Base-by-base conservation (phyloP, 2,888 invertebrate species). In the Dynastes maya region DNA sequence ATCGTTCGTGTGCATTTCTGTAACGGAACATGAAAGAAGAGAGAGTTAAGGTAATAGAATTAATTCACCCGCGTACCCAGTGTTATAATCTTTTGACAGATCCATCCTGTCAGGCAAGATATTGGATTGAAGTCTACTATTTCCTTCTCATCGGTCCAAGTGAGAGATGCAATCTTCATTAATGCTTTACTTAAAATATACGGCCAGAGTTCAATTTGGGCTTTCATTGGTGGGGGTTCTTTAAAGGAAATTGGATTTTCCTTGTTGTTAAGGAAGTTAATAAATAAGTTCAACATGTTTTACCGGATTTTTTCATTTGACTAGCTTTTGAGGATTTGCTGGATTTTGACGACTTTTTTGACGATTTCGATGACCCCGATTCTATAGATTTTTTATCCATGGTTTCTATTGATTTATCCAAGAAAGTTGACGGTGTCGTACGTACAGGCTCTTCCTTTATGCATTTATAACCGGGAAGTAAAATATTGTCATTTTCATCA, bases 121-220 rank as follows among this genome's bases (percentile, higher is more conserved):
- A 90, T 85, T 9, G 89, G 87, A 82, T 88, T 87, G 81, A 89
- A 90, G 79, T 90, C 89, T n/a, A 78, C 80, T 6, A 89, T 80
- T 76, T 90, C 89, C 11, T 83, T 82, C 1, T 81, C 75, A 4
- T 80, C 75, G 2, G 85, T 86, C 88, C 88, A 89, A 2, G 89
- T 88, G 63, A 89, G 79, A 13, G 87, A 85, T 0, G 88, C 89
- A 13, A 91, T 78, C 82, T 90, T 89, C 49, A 91, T 80, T 8
- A 91, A 80, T 1, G 89, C 91, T 84, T 91, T 90, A 2, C 87
- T 85, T 27, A 91, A 84, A 32, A 91, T 79, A 80, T 89, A 86
- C 0, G 90, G 89, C 91, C 91, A 91, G 5, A 91, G 79, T 80
- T 90, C 88, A 27, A 87, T 81, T 51, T 82, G 78, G 1, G 51